Percentiles rank a stretch among this genome's conserved stretches.
Conservation (phyloP, 1,140 invertebrate species). For the Eumaeus atala region DNA sequence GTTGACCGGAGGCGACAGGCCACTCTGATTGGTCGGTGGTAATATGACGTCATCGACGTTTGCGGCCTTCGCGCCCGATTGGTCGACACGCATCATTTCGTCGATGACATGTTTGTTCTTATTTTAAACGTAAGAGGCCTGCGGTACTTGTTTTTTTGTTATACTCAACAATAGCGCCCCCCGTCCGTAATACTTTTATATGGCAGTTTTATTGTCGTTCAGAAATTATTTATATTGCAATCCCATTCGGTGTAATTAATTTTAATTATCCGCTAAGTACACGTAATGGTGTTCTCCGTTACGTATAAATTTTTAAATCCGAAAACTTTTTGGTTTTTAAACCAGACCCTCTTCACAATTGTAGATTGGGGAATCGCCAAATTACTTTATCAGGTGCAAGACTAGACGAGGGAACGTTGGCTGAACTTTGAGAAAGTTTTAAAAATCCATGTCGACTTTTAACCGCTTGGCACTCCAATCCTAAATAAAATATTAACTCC, state of each 20-base stretch:
- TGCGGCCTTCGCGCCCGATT: conserved; percentile 68
- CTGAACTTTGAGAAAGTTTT: conserved; percentile 62
- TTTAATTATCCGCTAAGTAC: neutral
- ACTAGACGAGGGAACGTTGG: conserved; percentile 41
- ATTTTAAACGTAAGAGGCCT: conserved; percentile 64
- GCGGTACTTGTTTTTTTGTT: conserved; percentile 57
- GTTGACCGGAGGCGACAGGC: conserved; percentile 68
- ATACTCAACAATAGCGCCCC: conserved; percentile 46
- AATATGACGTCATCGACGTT: conserved; percentile 62
- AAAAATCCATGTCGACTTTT: conserved; percentile 69
- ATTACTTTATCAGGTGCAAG: conserved; percentile 62
- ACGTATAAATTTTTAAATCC: conserved; percentile 11
- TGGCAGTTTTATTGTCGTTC: neutral
- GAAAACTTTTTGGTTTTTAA: conserved; percentile 50
- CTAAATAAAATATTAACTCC: conserved; percentile 63
- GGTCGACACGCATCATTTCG: conserved; percentile 71
- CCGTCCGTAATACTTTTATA: conserved; percentile 6
- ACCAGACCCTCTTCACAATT: conserved; percentile 65
- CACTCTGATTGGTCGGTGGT: conserved; percentile 52
- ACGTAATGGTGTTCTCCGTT: conserved; percentile 2
- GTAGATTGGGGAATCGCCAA: conserved; percentile 65
- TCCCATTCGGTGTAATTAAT: no score
- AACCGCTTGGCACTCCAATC: conserved; percentile 27
- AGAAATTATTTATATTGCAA: no score
- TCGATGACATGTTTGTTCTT: conserved; percentile 73